Evolutionary conservation across 2,113 vertebrate genomes (phyloP).

Genomic region (Phainopepla nitens): DNA sequence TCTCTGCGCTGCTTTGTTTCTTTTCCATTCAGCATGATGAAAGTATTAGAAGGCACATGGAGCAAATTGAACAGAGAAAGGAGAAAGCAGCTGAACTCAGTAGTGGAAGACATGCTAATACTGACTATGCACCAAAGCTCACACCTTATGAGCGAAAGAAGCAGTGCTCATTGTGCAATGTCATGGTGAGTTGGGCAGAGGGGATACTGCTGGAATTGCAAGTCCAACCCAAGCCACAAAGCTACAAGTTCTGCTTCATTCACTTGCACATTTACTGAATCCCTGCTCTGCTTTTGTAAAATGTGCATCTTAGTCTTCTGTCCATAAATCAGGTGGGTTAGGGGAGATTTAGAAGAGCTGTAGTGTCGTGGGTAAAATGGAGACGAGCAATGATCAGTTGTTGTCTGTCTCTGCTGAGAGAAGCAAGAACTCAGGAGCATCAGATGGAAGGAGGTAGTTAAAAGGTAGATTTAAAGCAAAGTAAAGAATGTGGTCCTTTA

Average conservation of each 20-base stretch:
- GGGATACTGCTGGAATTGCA: not conserved
- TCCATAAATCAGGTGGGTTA: not conserved
- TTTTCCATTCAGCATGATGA: conserved; percentile 86
- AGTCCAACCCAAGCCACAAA: not conserved
- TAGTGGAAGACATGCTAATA: conserved; percentile 94
- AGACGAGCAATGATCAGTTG: not conserved
- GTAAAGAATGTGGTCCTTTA: not conserved
- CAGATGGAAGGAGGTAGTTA: not conserved
- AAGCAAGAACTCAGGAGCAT: not conserved
- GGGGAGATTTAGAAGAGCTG: not conserved
- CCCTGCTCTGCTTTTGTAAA: not conserved
- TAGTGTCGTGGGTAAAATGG: not conserved
- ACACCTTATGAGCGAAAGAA: conserved; percentile 96
- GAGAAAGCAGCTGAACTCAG: conserved; percentile 97
- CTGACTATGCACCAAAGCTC: conserved; percentile 96
- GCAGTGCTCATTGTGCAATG: conserved; percentile 89
- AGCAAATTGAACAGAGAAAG: conserved; percentile 97
- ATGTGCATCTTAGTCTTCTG: not conserved
- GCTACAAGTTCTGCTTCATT: not conserved
- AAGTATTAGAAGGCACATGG: conserved; percentile 96
- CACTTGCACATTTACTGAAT: not conserved
- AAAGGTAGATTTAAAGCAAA: not conserved
- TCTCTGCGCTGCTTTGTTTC: not conserved
- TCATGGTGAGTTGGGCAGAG: conserved; percentile 76
- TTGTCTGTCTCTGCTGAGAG: not conserved